Evolutionary conservation across 2,888 invertebrate genomes (phyloP).

Genomic region (Liopterus haemorrhoidalis): DNA sequence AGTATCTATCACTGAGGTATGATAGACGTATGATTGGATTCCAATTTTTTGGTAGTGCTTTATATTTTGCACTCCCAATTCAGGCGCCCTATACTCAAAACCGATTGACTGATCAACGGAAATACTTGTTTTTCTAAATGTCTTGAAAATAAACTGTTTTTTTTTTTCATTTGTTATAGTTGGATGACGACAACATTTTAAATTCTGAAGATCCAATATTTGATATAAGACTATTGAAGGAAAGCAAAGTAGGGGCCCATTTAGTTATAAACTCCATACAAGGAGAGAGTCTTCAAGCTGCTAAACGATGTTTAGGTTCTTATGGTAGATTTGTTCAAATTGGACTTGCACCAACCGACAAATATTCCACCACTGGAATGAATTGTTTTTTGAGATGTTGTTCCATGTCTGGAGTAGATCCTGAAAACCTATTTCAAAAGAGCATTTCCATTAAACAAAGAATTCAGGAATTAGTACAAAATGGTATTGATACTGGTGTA

Average conservation of each 20-base stretch:
- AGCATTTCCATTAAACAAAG: constrained; percentile 48
- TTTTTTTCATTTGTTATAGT: constrained; percentile 31
- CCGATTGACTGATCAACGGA: background rate
- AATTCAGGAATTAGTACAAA: constrained; percentile 52
- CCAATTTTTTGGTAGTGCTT: too few relatives aligned
- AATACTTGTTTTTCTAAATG: background rate
- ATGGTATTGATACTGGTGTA: constrained; percentile 58
- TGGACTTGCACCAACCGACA: constrained; percentile 73
- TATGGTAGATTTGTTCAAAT: constrained; percentile 75
- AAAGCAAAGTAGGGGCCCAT: constrained; percentile 84
- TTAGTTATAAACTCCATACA: constrained; percentile 85
- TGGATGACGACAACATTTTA: constrained; percentile 39
- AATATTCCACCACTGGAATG: constrained; percentile 66
- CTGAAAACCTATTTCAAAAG: constrained; percentile 65
- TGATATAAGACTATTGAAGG: constrained; percentile 72
- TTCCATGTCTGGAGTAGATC: constrained; percentile 70
- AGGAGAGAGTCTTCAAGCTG: constrained; percentile 77
- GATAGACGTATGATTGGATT: too few relatives aligned
- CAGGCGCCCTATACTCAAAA: too few relatives aligned
- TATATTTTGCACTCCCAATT: too few relatives aligned
- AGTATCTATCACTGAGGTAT: too few relatives aligned
- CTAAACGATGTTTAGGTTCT: constrained; percentile 54
- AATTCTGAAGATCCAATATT: constrained; percentile 60
- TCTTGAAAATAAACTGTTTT: background rate
- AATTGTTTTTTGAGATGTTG: constrained; percentile 67